Conservation (phyloP, 92 coral and sea anemone genomes). For the Phenganax marumi region DNA sequence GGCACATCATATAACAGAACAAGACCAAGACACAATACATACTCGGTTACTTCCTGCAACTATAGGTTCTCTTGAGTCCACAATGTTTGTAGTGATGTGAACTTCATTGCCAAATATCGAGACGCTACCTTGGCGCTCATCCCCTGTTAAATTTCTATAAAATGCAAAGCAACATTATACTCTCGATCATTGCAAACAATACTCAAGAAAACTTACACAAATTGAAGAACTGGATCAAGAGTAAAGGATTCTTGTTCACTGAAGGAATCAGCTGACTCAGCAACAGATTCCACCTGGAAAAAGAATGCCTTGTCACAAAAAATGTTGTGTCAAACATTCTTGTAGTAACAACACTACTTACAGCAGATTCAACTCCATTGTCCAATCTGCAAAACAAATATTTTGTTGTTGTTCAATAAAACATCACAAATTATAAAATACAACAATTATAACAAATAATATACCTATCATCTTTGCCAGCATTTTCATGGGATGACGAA, state of each 20-base stretch:
- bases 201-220: constrained; percentile 65
- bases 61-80: constrained; percentile 37
- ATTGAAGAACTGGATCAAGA: constrained; percentile 78
- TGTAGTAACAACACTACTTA: neutral
- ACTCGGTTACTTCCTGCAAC: constrained; percentile 90
- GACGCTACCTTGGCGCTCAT: constrained; percentile 63
- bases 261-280: constrained; percentile 29
- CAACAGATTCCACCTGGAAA: constrained; percentile 16
- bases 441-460: neutral
- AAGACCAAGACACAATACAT: neutral
- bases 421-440: neutral
- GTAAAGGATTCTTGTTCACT: constrained; percentile 56
- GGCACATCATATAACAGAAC: neutral
- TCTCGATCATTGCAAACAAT: neutral
- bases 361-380: constrained; percentile 1
- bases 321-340: neutral
- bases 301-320: neutral
- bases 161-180: neutral
- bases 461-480: constrained; percentile 7
- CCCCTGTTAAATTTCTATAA: constrained; percentile 63
- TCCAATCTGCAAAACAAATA: constrained; percentile 1
- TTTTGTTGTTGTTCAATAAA: neutral
- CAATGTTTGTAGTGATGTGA: constrained; percentile 65
- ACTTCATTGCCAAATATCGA: constrained; percentile 90
- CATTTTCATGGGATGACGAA: constrained; percentile 30